Conservation (phyloP, 2,888 invertebrate genomes). For the Rambutsinella grinnellia region DNA sequence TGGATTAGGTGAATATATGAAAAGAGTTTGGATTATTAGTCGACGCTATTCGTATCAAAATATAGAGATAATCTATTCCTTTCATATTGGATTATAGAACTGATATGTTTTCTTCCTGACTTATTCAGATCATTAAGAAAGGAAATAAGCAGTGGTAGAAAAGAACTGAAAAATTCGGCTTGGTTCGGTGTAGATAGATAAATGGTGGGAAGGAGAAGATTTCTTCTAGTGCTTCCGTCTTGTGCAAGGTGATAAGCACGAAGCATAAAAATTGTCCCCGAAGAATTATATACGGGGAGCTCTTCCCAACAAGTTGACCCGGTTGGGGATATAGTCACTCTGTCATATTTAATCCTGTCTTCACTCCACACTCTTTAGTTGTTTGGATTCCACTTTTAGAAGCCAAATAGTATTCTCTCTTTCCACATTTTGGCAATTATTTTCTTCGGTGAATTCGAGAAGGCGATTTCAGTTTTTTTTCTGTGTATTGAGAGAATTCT, state of each 20-base stretch:
- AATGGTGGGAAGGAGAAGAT: background rate
- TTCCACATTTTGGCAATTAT: background rate
- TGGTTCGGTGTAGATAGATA: constrained; percentile 9
- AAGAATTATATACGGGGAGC: constrained; percentile 18
- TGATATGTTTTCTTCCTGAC: constrained; percentile 41
- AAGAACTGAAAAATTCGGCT: constrained; percentile 19
- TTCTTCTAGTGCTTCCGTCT: background rate
- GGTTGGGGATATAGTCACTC: constrained; percentile 8
- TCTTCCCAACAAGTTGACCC: constrained; percentile 18
- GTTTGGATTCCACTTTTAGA: background rate
- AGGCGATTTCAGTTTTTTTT: background rate
- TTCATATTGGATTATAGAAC: constrained; percentile 29
- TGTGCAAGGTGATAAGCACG: background rate
- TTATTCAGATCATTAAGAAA: constrained; percentile 43
- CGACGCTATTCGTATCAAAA: too few relatives aligned
- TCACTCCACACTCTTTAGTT: background rate
- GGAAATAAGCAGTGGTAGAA: constrained; percentile 33
- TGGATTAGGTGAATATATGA: constrained; percentile 18
- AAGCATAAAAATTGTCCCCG: constrained; percentile 26
- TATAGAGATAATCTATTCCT: too few relatives aligned
- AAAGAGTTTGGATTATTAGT: constrained; percentile 40
- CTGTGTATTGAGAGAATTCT: background rate
- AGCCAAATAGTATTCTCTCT: background rate
- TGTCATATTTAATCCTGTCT: background rate
- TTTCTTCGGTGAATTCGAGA: background rate